These are phyloP conservation scores for Hapalemur alaotrensis DNA, from an alignment of 2,797 vertebrate genomes.

Conservation along the genomic window DNA sequence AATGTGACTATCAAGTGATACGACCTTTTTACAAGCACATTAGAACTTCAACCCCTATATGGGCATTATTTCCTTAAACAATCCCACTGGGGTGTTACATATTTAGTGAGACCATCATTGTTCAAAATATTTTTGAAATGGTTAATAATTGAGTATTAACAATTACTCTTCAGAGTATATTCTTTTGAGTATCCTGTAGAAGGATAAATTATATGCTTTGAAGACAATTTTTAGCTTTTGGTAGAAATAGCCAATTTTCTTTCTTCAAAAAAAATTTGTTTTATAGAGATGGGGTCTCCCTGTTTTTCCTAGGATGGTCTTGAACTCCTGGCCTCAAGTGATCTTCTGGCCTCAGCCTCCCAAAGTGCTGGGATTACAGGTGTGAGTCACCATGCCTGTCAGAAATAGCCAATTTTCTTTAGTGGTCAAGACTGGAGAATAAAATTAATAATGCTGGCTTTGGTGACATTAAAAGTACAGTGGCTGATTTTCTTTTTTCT, in stretches of 20 bases:
- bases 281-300: neutral
- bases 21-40: neutral
- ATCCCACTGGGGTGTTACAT: neutral
- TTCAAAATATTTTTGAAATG: conserved; percentile 22
- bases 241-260: neutral
- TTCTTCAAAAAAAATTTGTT: neutral
- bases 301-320: neutral
- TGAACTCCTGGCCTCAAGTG: neutral
- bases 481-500: neutral
- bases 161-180: neutral
- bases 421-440: neutral
- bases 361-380: neutral
- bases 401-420: neutral
- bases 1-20: neutral
- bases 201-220: neutral
- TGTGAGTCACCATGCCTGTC: neutral
- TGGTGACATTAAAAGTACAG: neutral
- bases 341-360: neutral
- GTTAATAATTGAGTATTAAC: neutral
- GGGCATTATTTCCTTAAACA: neutral
- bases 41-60: neutral
- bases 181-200: neutral
- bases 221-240: neutral
- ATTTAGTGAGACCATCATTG: neutral
- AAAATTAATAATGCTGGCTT: neutral